phyloP scores from a whole-genome alignment of 2,888 invertebrate genomes.

The Lasioglossum marginatum region DNA sequence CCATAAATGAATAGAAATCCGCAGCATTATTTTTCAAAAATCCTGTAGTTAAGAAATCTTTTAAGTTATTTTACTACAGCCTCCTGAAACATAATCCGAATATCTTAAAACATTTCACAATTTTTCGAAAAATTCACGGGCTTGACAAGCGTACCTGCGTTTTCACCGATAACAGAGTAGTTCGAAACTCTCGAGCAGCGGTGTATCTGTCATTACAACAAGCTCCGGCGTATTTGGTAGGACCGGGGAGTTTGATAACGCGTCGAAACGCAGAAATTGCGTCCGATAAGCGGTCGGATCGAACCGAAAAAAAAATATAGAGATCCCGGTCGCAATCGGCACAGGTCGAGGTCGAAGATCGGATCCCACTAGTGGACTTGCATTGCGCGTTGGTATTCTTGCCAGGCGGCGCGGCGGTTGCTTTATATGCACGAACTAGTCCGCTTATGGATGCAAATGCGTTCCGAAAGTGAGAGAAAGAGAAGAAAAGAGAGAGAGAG shows the following conservation, averaged over 20 bases:
- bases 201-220: background rate
- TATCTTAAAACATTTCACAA: background rate
- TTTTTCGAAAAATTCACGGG: background rate
- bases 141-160: background rate
- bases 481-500: background rate
- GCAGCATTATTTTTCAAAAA: too few species aligned
- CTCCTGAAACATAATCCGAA: background rate
- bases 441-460: slow-evolving; percentile 60
- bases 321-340: slow-evolving; percentile 13
- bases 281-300: background rate
- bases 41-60: too few species aligned
- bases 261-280: background rate
- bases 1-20: too few species aligned
- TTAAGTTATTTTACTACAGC: too few species aligned
- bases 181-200: slow-evolving; percentile 1
- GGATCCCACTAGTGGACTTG: slow-evolving; percentile 20
- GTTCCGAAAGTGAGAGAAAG: slow-evolving; percentile 8
- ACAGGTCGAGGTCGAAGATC: slow-evolving; percentile 26
- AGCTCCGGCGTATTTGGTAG: background rate
- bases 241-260: background rate
- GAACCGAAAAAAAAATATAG: background rate
- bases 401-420: slow-evolving; percentile 12
- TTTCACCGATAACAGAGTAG: background rate
- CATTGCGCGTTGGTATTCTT: slow-evolving; percentile 42
- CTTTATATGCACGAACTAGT: slow-evolving; percentile 48